Percentiles rank a stretch among this genome's conserved stretches.
phyloP scores from a whole-genome alignment of 2,888 invertebrate species.

The Esperia sulphurella region DNA sequence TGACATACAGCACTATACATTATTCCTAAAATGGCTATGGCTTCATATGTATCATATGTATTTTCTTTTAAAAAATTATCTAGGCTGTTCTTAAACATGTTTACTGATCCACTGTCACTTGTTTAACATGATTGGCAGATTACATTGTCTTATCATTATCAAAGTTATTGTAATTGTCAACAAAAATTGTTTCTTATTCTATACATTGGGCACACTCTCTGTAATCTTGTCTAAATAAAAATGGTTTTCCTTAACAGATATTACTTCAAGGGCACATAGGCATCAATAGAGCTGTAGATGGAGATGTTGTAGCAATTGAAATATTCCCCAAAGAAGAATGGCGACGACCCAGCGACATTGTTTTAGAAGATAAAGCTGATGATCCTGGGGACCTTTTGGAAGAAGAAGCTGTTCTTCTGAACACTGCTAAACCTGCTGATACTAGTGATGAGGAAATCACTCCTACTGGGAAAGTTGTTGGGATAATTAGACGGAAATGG shows the following conservation, averaged over 20 bases:
- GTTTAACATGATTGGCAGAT: too few species aligned
- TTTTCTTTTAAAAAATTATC: too few species aligned
- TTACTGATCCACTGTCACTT: too few species aligned
- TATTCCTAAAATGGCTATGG: too few species aligned
- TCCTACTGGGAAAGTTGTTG: conserved; percentile 83
- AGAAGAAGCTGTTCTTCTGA: conserved; percentile 75
- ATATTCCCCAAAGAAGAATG: conserved; percentile 93
- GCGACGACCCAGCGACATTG: conserved; percentile 93
- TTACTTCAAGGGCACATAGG: conserved; percentile 91
- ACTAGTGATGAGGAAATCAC: conserved; percentile 59
- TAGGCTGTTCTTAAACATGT: too few species aligned
- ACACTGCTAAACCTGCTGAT: conserved; percentile 36
- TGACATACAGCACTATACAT: too few species aligned
- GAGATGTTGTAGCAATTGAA: conserved; percentile 95
- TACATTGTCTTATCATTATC: too few species aligned
- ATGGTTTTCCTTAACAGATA: conserved; percentile 72
- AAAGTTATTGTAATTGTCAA: too few species aligned
- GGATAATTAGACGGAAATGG: conserved; percentile 97
- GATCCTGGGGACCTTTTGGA: conserved; percentile 84
- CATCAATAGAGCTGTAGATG: conserved; percentile 96
- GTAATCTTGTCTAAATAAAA: background rate
- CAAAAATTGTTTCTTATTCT: too few species aligned
- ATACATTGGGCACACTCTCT: too few species aligned
- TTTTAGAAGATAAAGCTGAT: conserved; percentile 86
- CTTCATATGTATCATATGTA: too few species aligned